A percentile compares a stretch with the other conserved stretches of the same genome.
These are phyloP conservation scores for Urocolius indicus DNA, from an alignment of 2,113 vertebrate genomes.

Conservation along the genomic window DNA sequence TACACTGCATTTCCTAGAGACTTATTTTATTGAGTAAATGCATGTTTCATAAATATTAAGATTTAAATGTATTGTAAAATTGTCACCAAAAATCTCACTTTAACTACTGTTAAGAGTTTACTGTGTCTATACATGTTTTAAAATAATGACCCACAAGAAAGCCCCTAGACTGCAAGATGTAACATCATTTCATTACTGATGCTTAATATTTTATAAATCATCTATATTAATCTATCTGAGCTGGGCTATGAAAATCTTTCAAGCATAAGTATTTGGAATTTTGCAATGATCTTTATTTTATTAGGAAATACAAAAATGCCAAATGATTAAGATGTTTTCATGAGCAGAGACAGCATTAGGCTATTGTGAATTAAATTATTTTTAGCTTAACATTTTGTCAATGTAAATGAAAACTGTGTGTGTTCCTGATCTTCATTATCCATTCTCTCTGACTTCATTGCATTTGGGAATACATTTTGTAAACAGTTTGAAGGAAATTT, in stretches of 20 bases:
- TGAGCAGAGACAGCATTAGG: not conserved
- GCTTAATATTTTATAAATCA: not conserved
- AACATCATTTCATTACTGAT: not conserved
- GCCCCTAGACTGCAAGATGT: not conserved
- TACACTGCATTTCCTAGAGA: not conserved
- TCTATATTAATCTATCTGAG: not conserved
- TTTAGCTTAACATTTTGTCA: slow-evolving; percentile 4
- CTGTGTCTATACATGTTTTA: not conserved
- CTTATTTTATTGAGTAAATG: not conserved
- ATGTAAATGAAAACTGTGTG: not conserved
- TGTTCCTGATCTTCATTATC: not conserved
- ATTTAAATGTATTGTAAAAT: not conserved
- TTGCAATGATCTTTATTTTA: slow-evolving; percentile 8
- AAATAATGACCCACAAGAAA: not conserved
- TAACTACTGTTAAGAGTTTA: not conserved
- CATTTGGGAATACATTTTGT: not conserved
- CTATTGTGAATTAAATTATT: slow-evolving; percentile 13
- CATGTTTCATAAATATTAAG: not conserved
- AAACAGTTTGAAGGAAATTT: not conserved
- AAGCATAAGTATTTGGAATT: not conserved
- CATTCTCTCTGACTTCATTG: not conserved
- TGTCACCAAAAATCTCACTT: not conserved
- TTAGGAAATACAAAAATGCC: not conserved
- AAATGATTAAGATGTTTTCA: slow-evolving; percentile 23
- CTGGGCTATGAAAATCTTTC: not conserved